These are phyloP conservation scores for Girardia tigrina DNA, from an alignment of 2,888 invertebrate species.

Conservation along the genomic window DNA sequence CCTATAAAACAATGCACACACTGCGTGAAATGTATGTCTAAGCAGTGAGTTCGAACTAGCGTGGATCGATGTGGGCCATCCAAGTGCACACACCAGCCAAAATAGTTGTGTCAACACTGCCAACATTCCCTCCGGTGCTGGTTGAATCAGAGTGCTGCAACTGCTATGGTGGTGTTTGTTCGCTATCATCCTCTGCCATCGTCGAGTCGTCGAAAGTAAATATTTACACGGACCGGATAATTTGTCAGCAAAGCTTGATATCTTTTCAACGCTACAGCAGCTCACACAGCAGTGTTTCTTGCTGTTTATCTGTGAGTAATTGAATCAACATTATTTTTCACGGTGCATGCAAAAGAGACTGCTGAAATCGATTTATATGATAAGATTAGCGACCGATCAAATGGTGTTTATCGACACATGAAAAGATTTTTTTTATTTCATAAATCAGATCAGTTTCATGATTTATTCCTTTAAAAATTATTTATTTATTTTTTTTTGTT, in stretches of 20 bases:
- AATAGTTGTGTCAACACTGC: conserved; percentile 21
- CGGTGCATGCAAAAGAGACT: conserved; percentile 20
- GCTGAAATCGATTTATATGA: conserved; percentile 23
- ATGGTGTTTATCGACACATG: not conserved
- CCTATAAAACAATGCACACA: conserved; percentile 23
- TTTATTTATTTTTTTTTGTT: too few relatives aligned
- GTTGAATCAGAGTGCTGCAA: conserved; percentile 23
- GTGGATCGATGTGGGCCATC: conserved; percentile 15
- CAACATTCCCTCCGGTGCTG: conserved; percentile 23
- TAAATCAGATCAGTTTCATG: not conserved
- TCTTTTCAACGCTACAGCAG: conserved; percentile 20
- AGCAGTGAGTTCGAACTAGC: conserved; percentile 20
- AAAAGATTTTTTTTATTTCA: not conserved
- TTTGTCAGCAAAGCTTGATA: conserved; percentile 23
- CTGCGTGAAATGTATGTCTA: conserved; percentile 14
- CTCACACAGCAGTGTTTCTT: conserved; percentile 17
- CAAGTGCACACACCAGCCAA: not conserved
- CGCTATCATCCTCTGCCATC: conserved; percentile 12
- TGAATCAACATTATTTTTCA: conserved; percentile 21
- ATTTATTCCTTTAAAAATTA: too few relatives aligned
- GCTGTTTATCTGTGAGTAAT: not conserved
- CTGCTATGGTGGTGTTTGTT: conserved; percentile 9
- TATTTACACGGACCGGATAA: conserved; percentile 23
- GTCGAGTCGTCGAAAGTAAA: conserved; percentile 23
- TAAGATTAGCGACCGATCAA: conserved; percentile 23